Conservation (phyloP, 2,797 vertebrate species). For the Peromyscus nudipes region DNA sequence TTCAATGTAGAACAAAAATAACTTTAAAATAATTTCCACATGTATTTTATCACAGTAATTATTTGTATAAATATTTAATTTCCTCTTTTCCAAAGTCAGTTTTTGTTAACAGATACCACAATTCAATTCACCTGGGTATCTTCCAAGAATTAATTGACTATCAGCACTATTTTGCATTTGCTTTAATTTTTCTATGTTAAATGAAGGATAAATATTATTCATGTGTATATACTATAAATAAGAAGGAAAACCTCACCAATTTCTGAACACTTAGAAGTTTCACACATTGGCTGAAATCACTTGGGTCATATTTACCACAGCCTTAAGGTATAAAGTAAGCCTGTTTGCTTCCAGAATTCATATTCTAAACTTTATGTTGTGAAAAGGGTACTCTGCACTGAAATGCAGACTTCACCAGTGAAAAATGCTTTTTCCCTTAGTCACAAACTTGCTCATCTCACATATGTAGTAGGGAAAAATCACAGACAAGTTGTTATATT, state of each 20-base stretch:
- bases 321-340: not conserved
- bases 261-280: not conserved
- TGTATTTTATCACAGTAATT: not conserved
- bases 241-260: not conserved
- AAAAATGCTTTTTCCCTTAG: not conserved
- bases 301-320: not conserved
- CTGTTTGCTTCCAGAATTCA: not conserved
- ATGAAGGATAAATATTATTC: not conserved
- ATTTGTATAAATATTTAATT: conserved; percentile 53
- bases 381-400: not conserved
- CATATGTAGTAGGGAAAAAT: not conserved
- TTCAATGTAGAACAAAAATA: not conserved
- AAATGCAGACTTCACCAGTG: not conserved
- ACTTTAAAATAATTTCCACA: not conserved
- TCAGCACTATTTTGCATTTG: not conserved
- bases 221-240: not conserved
- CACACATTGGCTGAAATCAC: not conserved
- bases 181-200: not conserved
- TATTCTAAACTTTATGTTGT: not conserved
- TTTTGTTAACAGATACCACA: not conserved
- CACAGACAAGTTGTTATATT: not conserved
- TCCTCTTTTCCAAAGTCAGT: not conserved
- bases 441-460: not conserved
- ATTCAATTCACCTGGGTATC: not conserved
- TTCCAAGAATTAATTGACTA: not conserved